Conservation (phyloP, 2,113 vertebrate genomes). For the Varanus salvator region DNA sequence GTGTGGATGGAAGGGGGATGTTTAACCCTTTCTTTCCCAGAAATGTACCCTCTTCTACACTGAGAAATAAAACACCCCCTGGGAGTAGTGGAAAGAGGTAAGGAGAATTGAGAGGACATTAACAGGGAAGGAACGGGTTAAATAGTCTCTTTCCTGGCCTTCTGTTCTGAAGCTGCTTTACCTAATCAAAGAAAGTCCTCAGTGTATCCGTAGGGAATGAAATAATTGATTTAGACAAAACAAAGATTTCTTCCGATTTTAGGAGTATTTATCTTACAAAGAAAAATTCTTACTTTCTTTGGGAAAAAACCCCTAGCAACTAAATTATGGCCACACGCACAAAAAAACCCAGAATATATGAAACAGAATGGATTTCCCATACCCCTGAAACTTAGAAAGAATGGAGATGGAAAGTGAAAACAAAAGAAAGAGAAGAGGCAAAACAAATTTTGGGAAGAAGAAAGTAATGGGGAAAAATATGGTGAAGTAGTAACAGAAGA, state of each 20-base stretch:
- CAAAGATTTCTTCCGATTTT: not conserved
- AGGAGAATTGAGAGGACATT: not conserved
- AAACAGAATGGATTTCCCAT: constrained; percentile 73
- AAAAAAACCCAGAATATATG: constrained; percentile 40
- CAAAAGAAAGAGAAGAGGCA: constrained; percentile 2
- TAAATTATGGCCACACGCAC: constrained; percentile 28
- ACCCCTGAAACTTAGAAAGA: constrained; percentile 59
- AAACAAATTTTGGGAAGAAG: not conserved
- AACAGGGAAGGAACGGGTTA: not conserved
- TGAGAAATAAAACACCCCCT: not conserved
- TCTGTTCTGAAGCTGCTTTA: constrained; percentile 21
- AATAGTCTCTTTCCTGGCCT: not conserved
- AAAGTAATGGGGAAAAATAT: constrained; percentile 37
- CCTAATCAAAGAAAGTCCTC: not conserved
- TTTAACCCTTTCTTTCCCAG: not conserved
- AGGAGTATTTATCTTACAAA: not conserved
- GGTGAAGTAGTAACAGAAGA: constrained; percentile 34
- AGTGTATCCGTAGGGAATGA: too few relatives aligned
- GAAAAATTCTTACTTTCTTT: not conserved
- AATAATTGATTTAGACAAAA: not conserved
- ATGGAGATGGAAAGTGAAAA: not conserved
- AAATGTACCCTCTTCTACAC: not conserved
- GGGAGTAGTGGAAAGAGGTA: not conserved
- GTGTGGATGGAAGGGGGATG: not conserved
- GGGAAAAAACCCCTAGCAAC: constrained; percentile 23